Evolutionary conservation across 2,888 invertebrate species (phyloP).

Genomic region (Epinotia nisella): DNA sequence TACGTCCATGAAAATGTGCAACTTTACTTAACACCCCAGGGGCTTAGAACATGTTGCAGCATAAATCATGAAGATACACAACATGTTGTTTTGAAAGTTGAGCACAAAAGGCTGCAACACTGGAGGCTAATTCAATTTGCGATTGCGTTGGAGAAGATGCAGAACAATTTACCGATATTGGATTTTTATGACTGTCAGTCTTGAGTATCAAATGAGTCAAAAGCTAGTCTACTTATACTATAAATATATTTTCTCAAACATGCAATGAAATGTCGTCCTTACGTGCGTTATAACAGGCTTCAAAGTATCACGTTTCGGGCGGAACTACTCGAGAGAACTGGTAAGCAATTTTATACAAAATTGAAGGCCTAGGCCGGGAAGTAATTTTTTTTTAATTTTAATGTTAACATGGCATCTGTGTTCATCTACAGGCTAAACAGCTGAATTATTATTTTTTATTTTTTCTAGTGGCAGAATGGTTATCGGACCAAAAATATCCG

Average conservation of each 20-base stretch:
- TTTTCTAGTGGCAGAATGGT: no score
- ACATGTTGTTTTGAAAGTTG: conserved; percentile 10
- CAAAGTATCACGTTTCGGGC: no score
- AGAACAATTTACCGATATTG: conserved; percentile 34
- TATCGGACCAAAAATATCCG: no score
- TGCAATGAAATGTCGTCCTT: no score
- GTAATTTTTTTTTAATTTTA: no score
- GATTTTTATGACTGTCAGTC: conserved; percentile 29
- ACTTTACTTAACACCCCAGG: conserved; percentile 12
- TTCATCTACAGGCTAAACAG: no score
- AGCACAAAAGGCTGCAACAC: conserved; percentile 10
- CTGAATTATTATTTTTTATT: no score
- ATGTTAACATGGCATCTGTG: no score
- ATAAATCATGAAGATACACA: conserved; percentile 18
- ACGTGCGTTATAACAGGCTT: no score
- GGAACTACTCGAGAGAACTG: no score
- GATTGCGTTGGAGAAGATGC: conserved; percentile 16
- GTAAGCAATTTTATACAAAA: no score
- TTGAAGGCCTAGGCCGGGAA: no score
- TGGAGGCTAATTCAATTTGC: conserved; percentile 34
- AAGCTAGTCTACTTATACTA: neutral
- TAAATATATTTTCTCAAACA: neutral
- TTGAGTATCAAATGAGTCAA: conserved; percentile 7
- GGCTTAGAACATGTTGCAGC: conserved; percentile 14
- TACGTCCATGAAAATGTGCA: neutral